Evolutionary conservation across 2,888 invertebrate species (phyloP), one percentile per base, ranked within the genome.

Genomic region (Drosophila kuntzei): DNA sequence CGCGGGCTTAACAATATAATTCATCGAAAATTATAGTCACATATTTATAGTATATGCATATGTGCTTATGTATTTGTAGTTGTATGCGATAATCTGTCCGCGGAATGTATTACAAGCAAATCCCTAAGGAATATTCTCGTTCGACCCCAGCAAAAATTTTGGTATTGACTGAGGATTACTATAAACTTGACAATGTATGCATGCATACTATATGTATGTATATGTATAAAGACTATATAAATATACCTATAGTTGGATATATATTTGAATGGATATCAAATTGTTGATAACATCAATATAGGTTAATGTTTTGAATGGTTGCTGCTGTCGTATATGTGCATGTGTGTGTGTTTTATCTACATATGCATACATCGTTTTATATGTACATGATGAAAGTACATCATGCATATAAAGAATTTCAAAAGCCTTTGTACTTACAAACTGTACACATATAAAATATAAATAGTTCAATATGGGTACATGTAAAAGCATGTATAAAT

Each of bases 1-100:
- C 39, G 46, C 49, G 32, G 43, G 20, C 11, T 39, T 22, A 55
- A 57, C 57, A 29, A 29, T 57, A 50, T 47, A 72, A 53, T 43
- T 18, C 20, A 12, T 66, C 67, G 18, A 71, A 73, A 73, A 60
- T 39, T 67, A 60, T 22, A 67, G 14, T 64, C 18, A 39, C 43
- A 32, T 41, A 53, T 20, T 18, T 18, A 20, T 41, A 16, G 27
- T 11, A 36, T 60, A 65, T 16, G 9, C 47, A 11, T 41, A 18
- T 47, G 20, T 43, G 29, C 41, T 46, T 14, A 12, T 47, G 0
- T n/a, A n/a, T 37, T 51, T 37, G 34, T 29, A 3, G 12, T 6
- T 32, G 6, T 14, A 43, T 36, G 18, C 16, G 39, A 50, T 44
- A 29, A 25, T 16, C n/a, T 46, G 36, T 50, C 14, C 32, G 50